phyloP scores from a whole-genome alignment of 2,797 vertebrate genomes.

The Propithecus perrieri region DNA sequence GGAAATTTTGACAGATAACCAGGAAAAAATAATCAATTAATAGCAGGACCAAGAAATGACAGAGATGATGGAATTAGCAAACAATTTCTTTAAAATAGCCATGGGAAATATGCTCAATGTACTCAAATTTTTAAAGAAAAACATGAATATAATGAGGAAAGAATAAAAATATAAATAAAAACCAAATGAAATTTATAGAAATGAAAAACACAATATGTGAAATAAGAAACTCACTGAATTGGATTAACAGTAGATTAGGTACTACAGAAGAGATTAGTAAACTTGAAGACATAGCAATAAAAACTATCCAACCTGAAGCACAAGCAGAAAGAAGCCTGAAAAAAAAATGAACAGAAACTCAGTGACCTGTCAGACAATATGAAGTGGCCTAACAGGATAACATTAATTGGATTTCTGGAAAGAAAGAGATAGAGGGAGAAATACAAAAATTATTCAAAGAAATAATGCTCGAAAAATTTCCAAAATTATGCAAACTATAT shows the following conservation, averaged over 20 bases:
- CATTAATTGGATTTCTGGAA: slow-evolving; percentile 1
- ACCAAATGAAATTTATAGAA: neutral
- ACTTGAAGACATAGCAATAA: neutral
- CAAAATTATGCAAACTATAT: slow-evolving; percentile 21
- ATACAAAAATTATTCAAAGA: slow-evolving; percentile 39
- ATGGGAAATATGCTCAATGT: neutral
- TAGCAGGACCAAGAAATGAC: neutral
- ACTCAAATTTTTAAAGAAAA: neutral
- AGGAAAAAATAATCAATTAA: neutral
- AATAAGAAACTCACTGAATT: neutral
- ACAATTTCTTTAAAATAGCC: too few species aligned
- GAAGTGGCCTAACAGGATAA: neutral
- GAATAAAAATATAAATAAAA: slow-evolving; percentile 2
- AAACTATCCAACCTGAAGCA: neutral
- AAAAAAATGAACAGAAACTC: slow-evolving; percentile 8
- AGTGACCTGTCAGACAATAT: neutral
- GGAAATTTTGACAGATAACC: neutral
- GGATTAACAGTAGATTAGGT: neutral
- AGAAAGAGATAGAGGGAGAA: neutral
- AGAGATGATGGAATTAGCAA: neutral
- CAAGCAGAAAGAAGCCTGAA: neutral
- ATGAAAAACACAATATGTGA: slow-evolving; percentile 2
- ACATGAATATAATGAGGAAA: neutral
- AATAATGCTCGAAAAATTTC: neutral
- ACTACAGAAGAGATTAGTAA: neutral